Base-by-base conservation (phyloP, 2,888 invertebrate species). In the Leptopilina syphax region DNA sequence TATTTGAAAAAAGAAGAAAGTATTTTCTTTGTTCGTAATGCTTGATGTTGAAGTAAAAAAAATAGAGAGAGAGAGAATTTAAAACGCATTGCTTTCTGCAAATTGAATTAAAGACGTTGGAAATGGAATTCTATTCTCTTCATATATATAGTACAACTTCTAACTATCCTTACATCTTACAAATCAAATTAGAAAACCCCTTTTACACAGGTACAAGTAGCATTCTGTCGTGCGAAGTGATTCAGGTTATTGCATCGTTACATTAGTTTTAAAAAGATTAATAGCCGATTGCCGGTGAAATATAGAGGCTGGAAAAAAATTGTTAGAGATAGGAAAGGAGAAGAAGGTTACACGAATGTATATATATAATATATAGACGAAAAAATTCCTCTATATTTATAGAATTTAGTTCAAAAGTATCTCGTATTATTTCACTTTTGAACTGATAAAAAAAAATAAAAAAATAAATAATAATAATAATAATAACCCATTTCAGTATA, bases 21-120 rank as follows among this genome's bases (percentile, higher is more conserved):
- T 54, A 70, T 50, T 70, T 70, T 70, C 54, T 54, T 70, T 70
- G 70, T 70, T 50, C 54, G 13, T 13, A 54, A 70, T 27, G 50
- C 70, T 70, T 24, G 50, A 54, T 27, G 70, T 70, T 12, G 12
- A 50, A 13, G 12, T 24, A 54, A 54, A 70, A 67, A 70, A 54
- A 70, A 47, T 13, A 68, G 50, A 47, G 41, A 68, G 50, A 54
- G 50, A 12, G 13, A 10, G 3, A 50, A 9, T 10, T 50, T 70
- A 27, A 50, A 70, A 70, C 13, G 70, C 70, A 70, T 27, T 70
- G 54, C 70, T 70, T 54, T 70, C 70, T 54, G 54, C 70, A 70
- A 70, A 70, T 70, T 50, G 70, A 70, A 70, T 70, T 70, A 70
- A 70, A 70, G 70, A 70, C 13, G 47, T 54, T 70, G 54, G 13